These are phyloP conservation scores for Maniola hyperantus DNA, from an alignment of 2,888 invertebrate species.

Conservation along the genomic window DNA sequence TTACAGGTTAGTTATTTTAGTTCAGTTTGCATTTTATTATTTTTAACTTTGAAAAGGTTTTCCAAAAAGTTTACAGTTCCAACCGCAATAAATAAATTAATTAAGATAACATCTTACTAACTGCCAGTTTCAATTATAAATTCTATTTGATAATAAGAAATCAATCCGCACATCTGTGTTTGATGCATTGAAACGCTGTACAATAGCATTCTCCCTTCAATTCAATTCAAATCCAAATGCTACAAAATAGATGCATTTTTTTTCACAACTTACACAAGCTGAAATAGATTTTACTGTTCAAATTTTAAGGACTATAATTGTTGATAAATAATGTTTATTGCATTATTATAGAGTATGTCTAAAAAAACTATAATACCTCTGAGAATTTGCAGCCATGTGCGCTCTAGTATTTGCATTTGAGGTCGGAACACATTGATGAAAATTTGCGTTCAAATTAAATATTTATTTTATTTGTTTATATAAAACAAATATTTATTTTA, in stretches of 20 bases:
- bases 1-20: no score
- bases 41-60: no score
- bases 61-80: no score
- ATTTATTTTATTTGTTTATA: neutral
- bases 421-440: constrained; percentile 1
- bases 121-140: constrained; percentile 10
- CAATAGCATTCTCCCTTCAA: constrained; percentile 30
- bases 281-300: constrained; percentile 24
- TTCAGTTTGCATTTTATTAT: no score
- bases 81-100: neutral
- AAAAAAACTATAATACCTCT: constrained; percentile 22
- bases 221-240: constrained; percentile 34
- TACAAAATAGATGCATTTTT: constrained; percentile 24
- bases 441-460: neutral
- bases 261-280: neutral
- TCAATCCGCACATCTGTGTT: constrained; percentile 36
- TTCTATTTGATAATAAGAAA: constrained; percentile 31
- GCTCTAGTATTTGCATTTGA: neutral
- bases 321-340: constrained; percentile 6
- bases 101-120: constrained; percentile 9
- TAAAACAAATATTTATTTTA: no score
- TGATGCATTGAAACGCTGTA: constrained; percentile 17
- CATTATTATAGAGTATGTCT: constrained; percentile 10
- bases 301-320: constrained; percentile 10
- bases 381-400: constrained; percentile 20